Conservation (phyloP, 2,888 invertebrate species). For the Drosophila melanocephala region DNA sequence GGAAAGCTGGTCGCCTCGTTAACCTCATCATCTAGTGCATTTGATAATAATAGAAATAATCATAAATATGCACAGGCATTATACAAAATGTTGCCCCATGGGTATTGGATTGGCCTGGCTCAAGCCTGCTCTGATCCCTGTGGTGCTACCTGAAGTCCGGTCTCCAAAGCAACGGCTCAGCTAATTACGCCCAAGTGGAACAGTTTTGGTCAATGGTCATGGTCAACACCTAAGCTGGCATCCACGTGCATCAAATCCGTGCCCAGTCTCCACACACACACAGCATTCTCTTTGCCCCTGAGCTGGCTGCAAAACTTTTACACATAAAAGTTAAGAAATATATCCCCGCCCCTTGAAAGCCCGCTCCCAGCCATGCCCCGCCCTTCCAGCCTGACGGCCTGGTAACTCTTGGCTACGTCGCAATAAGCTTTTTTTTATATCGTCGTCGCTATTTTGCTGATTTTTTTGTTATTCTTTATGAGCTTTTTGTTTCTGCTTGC, state of each 20-base stretch:
- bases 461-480: slow-evolving; percentile 29
- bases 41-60: slow-evolving; percentile 38
- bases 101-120: slow-evolving; percentile 13
- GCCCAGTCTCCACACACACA: slow-evolving; percentile 8
- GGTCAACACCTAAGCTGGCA: slow-evolving; percentile 60
- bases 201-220: slow-evolving; percentile 62
- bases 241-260: slow-evolving; percentile 22
- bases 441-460: slow-evolving; percentile 30
- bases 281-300: slow-evolving; percentile 41
- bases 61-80: slow-evolving; percentile 22
- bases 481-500: slow-evolving; percentile 28
- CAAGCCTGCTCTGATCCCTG: slow-evolving; percentile 11
- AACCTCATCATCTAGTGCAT: neutral
- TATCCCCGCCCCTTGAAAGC: neutral
- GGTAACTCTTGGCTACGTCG: slow-evolving; percentile 50
- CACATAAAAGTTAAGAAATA: slow-evolving; percentile 43
- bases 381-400: slow-evolving; percentile 4
- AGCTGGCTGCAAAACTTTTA: slow-evolving; percentile 33
- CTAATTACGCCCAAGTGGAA: slow-evolving; percentile 69
- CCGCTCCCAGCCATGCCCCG: neutral
- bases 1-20: neutral
- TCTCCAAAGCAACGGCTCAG: slow-evolving; percentile 23
- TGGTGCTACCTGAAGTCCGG: slow-evolving; percentile 8
- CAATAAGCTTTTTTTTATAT: slow-evolving; percentile 45
- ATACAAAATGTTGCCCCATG: slow-evolving; percentile 11